Conservation (phyloP, 2,113 vertebrate genomes). For the Urocitellus parryii region DNA sequence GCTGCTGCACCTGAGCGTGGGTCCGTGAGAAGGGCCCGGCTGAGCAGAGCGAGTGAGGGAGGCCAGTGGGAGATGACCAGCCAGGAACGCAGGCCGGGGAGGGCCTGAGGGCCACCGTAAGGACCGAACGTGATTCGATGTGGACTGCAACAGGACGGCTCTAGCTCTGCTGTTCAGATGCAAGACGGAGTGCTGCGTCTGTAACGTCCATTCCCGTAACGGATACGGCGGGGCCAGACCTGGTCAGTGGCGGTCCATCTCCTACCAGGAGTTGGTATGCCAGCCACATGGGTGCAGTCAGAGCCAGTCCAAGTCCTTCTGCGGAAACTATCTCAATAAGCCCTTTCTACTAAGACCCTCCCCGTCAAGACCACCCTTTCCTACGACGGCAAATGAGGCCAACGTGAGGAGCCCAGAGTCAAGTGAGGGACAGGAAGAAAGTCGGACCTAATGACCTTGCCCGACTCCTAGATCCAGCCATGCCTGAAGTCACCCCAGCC, state of each 20-base stretch:
- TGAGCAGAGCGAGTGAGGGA: background rate
- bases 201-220: background rate
- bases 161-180: background rate
- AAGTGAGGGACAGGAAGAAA: background rate
- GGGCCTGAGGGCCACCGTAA: background rate
- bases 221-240: background rate
- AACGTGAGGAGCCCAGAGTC: background rate
- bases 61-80: background rate
- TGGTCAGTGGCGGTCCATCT: background rate
- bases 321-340: background rate
- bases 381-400: background rate
- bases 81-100: fast-evolving
- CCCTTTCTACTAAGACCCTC: background rate
- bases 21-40: background rate
- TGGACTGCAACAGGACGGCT: background rate
- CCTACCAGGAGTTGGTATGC: background rate
- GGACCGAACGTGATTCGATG: background rate
- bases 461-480: background rate
- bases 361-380: background rate
- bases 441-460: background rate
- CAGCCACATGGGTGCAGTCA: background rate
- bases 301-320: background rate
- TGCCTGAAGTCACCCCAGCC: background rate
- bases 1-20: background rate
- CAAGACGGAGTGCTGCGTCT: background rate